Conservation (phyloP, 2,888 invertebrate genomes). For the Dyspetes luteomarginatus region DNA sequence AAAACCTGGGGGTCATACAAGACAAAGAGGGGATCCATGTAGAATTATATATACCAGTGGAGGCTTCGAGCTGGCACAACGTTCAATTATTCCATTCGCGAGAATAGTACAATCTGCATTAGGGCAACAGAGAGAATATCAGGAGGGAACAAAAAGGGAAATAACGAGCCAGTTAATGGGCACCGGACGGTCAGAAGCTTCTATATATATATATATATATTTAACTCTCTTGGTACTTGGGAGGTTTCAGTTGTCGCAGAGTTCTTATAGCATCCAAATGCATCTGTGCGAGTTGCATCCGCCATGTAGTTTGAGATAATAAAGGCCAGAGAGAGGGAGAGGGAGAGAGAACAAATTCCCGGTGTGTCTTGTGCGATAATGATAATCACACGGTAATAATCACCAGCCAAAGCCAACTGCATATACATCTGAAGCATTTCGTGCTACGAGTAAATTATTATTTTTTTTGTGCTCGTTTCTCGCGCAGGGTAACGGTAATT, state of each 20-base stretch:
- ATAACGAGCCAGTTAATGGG: conserved; percentile 14
- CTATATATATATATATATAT: neutral
- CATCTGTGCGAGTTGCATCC: conserved; percentile 23
- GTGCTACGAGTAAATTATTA: conserved; percentile 34
- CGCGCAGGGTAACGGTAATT: conserved; percentile 39
- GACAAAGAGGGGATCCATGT: neutral
- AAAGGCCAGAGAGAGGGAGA: conserved; percentile 4
- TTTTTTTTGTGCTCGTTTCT: neutral
- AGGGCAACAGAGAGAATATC: conserved; percentile 4
- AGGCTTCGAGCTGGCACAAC: neutral
- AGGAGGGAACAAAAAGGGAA: conserved; percentile 7
- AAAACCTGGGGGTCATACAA: conserved; percentile 89
- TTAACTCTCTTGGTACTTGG: neutral
- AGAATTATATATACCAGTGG: conserved; percentile 2
- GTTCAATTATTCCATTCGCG: neutral
- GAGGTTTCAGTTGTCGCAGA: neutral
- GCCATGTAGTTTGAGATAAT: conserved; percentile 20
- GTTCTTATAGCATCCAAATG: conserved; percentile 13
- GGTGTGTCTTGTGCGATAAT: conserved; percentile 39
- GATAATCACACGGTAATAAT: conserved; percentile 49
- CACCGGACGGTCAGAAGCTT: neutral
- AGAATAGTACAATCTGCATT: too few relatives aligned
- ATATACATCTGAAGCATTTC: conserved; percentile 3
- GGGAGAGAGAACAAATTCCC: neutral
- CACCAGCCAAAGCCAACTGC: neutral